These are phyloP conservation scores for Alca torda DNA, from an alignment of 2,797 vertebrate species.

Conservation along the genomic window DNA sequence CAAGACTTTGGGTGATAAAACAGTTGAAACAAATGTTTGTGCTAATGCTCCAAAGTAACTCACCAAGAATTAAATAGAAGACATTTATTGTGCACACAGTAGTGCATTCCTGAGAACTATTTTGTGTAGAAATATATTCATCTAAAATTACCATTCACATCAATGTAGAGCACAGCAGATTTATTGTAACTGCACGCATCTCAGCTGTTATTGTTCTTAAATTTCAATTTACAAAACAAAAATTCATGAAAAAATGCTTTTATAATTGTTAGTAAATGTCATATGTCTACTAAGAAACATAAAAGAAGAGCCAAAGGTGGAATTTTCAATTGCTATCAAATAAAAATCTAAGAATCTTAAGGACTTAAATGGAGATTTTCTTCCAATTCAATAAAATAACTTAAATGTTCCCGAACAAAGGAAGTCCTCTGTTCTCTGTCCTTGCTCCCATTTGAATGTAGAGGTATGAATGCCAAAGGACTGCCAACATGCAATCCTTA, in stretches of 20 bases:
- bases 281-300: neutral
- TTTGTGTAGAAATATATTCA: neutral
- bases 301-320: neutral
- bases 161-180: neutral
- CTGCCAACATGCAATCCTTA: neutral
- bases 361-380: neutral
- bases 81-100: neutral
- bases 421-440: neutral
- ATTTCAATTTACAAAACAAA: neutral
- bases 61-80: neutral
- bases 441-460: neutral
- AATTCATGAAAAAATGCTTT: neutral
- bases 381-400: slow-evolving; percentile 8
- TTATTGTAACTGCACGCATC: neutral
- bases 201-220: neutral
- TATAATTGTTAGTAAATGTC: neutral
- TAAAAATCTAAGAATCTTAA: neutral
- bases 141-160: neutral
- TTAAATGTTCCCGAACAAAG: neutral
- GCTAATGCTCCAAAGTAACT: neutral
- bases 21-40: neutral
- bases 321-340: neutral
- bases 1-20: neutral
- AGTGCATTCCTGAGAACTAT: neutral
- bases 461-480: neutral